A percentile compares a stretch with the other conserved stretches of the same genome.
phyloP scores from a whole-genome alignment of 2,888 invertebrate species.

The Drosophila maculinotata region DNA sequence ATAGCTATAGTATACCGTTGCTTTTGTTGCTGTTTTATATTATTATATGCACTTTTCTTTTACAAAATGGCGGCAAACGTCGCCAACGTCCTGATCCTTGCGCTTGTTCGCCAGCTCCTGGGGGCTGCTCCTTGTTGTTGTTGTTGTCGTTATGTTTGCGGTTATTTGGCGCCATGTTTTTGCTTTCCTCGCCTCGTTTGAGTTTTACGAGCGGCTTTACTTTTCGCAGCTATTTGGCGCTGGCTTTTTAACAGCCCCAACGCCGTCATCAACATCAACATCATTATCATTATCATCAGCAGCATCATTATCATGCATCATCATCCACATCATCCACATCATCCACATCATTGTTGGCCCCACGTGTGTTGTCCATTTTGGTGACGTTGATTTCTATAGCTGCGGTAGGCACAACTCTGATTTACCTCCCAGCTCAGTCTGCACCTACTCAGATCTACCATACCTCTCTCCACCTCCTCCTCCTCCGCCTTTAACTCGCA shows the following conservation, averaged over 20 bases:
- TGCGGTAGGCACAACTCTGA: constrained; percentile 71
- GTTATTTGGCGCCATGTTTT: constrained; percentile 82
- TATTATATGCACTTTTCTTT: constrained; percentile 81
- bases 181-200: constrained; percentile 77
- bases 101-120: constrained; percentile 15
- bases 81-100: constrained; percentile 63
- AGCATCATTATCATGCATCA: neutral
- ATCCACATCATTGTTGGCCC: constrained; percentile 34
- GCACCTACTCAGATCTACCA: neutral
- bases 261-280: constrained; percentile 30
- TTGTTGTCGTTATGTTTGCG: constrained; percentile 77
- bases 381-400: constrained; percentile 65
- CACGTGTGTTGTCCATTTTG: constrained; percentile 79
- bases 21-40: constrained; percentile 49
- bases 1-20: constrained; percentile 7
- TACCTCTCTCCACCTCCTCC: neutral
- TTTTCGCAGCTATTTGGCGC: constrained; percentile 78
- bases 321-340: neutral
- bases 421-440: constrained; percentile 24
- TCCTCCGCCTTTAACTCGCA: neutral
- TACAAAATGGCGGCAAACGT: constrained; percentile 81
- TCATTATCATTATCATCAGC: constrained; percentile 8
- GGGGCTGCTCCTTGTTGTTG: constrained; percentile 38
- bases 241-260: constrained; percentile 74
- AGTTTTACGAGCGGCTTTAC: constrained; percentile 80